Conservation (phyloP, 2,113 vertebrate genomes). For the Rhineura floridana region DNA sequence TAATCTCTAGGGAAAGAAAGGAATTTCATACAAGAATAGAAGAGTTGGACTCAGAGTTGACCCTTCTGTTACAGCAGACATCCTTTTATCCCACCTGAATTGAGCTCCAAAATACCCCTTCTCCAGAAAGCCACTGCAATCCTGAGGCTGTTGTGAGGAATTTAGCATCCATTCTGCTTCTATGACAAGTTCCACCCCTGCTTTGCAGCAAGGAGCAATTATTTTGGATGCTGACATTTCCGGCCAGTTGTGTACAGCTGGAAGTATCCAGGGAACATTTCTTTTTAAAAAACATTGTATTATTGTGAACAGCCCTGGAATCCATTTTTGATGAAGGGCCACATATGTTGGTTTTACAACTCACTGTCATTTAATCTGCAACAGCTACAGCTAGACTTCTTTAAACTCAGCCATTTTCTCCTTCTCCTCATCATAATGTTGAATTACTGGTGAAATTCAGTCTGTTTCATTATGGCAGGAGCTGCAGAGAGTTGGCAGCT, state of each 20-base stretch:
- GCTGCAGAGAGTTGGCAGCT: conserved; percentile 7
- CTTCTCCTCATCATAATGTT: fast-evolving
- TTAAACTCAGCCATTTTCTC: neutral
- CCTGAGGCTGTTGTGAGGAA: neutral
- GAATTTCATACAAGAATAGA: too few species aligned
- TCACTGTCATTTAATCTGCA: neutral
- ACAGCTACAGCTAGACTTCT: neutral
- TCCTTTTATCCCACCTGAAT: too few species aligned
- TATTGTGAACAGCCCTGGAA: neutral
- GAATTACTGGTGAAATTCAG: neutral
- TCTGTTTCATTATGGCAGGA: neutral
- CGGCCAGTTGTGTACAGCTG: neutral
- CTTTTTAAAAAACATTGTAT: neutral
- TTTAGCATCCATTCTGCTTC: neutral
- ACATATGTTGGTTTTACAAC: neutral
- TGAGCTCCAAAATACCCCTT: too few species aligned
- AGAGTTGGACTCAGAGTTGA: too few species aligned
- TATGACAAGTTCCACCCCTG: neutral
- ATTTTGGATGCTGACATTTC: neutral
- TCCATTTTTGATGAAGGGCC: neutral
- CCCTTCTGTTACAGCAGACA: too few species aligned
- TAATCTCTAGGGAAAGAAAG: too few species aligned
- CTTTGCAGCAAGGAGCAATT: neutral
- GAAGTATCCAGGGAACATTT: neutral
- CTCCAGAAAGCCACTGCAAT: too few species aligned